Percentiles rank a stretch among this genome's conserved stretches.
Evolutionary conservation across 2,888 invertebrate genomes (phyloP).

Genomic region (Bursaphelenchus okinawaensis): DNA sequence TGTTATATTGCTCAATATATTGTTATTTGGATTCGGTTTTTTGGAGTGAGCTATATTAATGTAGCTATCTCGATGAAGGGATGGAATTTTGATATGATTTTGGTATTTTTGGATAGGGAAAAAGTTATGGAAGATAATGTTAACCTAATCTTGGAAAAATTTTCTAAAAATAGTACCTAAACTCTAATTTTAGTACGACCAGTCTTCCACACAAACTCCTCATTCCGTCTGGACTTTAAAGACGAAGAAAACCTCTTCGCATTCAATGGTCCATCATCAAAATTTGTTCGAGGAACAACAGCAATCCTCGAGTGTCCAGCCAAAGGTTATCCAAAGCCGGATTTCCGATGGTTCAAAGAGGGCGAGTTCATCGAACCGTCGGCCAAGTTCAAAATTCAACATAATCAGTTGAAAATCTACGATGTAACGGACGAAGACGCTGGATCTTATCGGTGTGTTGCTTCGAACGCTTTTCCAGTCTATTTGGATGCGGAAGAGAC

Average conservation of each 20-base stretch:
- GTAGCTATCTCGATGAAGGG: neutral
- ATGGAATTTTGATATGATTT: neutral
- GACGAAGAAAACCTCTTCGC: conserved; percentile 24
- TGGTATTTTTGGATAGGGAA: neutral
- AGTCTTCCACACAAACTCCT: conserved; percentile 39
- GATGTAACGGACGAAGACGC: conserved; percentile 30
- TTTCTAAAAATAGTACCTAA: neutral
- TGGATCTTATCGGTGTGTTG: conserved; percentile 45
- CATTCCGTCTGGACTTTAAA: conserved; percentile 28
- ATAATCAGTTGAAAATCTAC: conserved; percentile 22
- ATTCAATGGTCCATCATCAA: conserved; percentile 10
- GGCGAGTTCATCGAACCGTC: conserved; percentile 12
- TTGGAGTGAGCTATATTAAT: neutral
- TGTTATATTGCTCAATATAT: neutral
- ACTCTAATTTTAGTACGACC: conserved; percentile 33
- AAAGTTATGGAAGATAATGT: too few relatives aligned
- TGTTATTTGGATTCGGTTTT: neutral
- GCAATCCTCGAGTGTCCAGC: conserved; percentile 40
- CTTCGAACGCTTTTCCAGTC: conserved; percentile 37
- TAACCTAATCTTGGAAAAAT: neutral
- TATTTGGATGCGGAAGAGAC: conserved; percentile 27
- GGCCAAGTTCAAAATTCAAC: conserved; percentile 19
- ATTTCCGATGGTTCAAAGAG: conserved; percentile 42
- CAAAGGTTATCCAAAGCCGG: conserved; percentile 39
- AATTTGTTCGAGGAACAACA: conserved; percentile 15